phyloP scores from a whole-genome alignment of 2,888 invertebrate genomes.

The Peribatodes rhomboidaria region DNA sequence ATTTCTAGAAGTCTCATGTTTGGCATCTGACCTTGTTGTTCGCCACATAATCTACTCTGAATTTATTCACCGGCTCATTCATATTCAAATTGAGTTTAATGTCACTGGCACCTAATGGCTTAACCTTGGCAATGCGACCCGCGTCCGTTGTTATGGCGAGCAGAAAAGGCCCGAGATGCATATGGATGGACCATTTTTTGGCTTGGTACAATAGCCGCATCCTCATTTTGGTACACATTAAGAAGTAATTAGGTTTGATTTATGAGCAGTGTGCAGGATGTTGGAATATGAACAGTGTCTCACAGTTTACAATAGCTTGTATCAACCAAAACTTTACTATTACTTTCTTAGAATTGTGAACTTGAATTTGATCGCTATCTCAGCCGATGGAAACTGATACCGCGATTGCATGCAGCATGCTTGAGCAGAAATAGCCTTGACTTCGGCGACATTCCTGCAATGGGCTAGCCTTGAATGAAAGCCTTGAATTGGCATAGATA shows the following conservation, averaged over 20 bases:
- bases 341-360: neutral
- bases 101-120: constrained; percentile 24
- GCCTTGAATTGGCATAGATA: constrained; percentile 2
- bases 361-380: neutral
- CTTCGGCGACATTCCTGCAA: constrained; percentile 8
- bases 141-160: constrained; percentile 7
- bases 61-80: constrained; percentile 24
- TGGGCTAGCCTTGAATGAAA: no score
- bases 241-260: constrained; percentile 6
- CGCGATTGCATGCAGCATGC: constrained; percentile 10
- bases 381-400: constrained; percentile 3
- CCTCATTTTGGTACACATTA: constrained; percentile 9
- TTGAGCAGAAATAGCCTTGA: constrained; percentile 1
- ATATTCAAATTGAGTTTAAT: constrained; percentile 34
- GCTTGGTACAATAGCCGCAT: neutral
- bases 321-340: neutral
- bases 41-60: constrained; percentile 13
- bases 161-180: constrained; percentile 6
- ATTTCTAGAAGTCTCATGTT: neutral
- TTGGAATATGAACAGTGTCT: neutral
- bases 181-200: constrained; percentile 5
- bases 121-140: constrained; percentile 28
- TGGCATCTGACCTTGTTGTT: constrained; percentile 13
- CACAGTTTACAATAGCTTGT: neutral
- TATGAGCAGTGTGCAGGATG: neutral